phyloP scores from a whole-genome alignment of 2,888 invertebrate genomes.

The Limnephilus auricula region DNA sequence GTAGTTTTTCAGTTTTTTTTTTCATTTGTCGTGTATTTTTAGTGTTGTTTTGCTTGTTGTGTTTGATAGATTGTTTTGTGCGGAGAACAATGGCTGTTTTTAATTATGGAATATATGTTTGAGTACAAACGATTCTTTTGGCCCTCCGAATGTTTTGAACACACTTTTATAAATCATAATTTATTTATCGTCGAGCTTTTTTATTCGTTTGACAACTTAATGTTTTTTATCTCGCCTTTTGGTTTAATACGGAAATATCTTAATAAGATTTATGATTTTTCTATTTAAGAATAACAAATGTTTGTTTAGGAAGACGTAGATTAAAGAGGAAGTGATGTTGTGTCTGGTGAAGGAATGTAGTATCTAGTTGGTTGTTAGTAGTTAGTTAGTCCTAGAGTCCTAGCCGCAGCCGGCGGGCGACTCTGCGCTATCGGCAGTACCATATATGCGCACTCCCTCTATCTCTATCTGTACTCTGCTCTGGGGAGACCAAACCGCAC shows the following conservation, averaged over 20 bases:
- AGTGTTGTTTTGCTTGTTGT: constrained; percentile 74
- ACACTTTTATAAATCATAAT: constrained; percentile 41
- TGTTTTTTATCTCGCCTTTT: constrained; percentile 2
- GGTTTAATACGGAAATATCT: not conserved
- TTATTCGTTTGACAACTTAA: constrained; percentile 54
- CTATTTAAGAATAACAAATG: not conserved
- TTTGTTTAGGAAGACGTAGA: not conserved
- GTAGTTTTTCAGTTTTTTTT: constrained; percentile 78
- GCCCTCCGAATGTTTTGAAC: constrained; percentile 38
- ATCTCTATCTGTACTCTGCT: not conserved
- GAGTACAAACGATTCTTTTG: constrained; percentile 56
- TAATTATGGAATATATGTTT: constrained; percentile 63
- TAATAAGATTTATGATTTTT: not conserved
- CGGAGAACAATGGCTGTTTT: constrained; percentile 70
- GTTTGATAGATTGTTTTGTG: constrained; percentile 73
- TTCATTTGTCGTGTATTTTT: constrained; percentile 69
- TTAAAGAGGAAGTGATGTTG: not conserved
- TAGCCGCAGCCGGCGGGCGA: not conserved
- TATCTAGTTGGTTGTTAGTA: not conserved
- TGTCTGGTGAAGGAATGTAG: not conserved
- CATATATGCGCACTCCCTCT: not conserved
- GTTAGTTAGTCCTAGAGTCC: not conserved
- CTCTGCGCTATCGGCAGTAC: not conserved
- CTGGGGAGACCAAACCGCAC: not conserved
- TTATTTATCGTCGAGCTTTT: constrained; percentile 28